phyloP scores from a whole-genome alignment of 2,797 vertebrate genomes.

The Poecilia gillii region DNA sequence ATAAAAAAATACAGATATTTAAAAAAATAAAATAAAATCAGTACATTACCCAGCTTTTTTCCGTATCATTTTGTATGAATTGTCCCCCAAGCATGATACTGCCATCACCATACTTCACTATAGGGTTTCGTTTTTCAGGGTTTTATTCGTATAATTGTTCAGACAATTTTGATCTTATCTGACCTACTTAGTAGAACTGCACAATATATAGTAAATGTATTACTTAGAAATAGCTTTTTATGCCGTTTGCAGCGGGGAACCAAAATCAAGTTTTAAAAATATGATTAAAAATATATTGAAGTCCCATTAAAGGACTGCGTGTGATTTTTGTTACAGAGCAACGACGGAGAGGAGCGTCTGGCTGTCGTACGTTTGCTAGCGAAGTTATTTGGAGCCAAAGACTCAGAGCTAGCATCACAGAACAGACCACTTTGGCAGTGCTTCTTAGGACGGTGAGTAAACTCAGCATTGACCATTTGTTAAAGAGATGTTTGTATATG shows the following conservation, averaged over 20 bases:
- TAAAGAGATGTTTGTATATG: neutral
- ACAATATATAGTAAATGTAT: neutral
- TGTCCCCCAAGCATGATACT: too few species aligned
- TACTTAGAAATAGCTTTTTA: neutral
- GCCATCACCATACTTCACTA: too few species aligned
- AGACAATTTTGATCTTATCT: too few species aligned
- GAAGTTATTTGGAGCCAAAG: slow-evolving; percentile 97
- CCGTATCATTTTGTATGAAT: neutral
- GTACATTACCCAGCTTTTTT: too few species aligned
- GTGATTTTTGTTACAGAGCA: slow-evolving; percentile 83
- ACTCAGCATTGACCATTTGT: neutral
- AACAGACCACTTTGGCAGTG: slow-evolving; percentile 99
- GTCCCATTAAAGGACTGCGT: neutral
- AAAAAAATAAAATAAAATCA: neutral
- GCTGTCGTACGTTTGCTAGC: slow-evolving; percentile 96
- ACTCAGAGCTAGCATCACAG: slow-evolving; percentile 97
- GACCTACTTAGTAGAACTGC: too few species aligned
- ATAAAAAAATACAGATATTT: neutral
- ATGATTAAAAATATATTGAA: neutral
- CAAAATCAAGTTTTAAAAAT: neutral
- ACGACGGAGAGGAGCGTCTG: slow-evolving; percentile 96
- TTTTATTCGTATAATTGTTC: too few species aligned
- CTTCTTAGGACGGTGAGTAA: slow-evolving; percentile 92
- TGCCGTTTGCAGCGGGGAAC: neutral
- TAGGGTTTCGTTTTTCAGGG: too few species aligned